Conservation (phyloP, 2,888 invertebrate genomes). For the Mythimna albipuncta region DNA sequence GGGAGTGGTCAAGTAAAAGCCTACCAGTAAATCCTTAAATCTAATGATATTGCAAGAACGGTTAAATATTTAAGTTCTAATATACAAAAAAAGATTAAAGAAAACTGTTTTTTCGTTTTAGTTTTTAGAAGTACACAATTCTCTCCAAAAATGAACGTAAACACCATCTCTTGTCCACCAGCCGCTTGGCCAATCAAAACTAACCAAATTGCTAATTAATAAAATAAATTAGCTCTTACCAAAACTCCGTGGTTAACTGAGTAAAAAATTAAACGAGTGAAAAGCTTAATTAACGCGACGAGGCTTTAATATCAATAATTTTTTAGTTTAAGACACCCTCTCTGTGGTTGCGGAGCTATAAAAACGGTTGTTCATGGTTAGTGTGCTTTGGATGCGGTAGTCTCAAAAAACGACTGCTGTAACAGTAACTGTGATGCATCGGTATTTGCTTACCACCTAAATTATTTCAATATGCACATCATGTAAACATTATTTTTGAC, state of each 20-base stretch:
- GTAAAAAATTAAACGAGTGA: slow-evolving; percentile 87
- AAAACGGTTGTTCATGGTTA: slow-evolving; percentile 55
- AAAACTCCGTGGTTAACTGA: slow-evolving; percentile 78
- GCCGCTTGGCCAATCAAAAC: slow-evolving; percentile 78
- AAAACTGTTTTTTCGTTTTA: no score
- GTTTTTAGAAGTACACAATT: no score
- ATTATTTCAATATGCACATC: no score
- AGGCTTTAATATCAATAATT: slow-evolving; percentile 87
- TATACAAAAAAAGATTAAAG: no score
- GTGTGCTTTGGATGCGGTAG: slow-evolving; percentile 55
- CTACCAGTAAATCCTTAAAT: no score
- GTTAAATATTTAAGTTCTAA: no score
- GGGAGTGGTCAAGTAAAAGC: no score
- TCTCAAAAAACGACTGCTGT: background rate
- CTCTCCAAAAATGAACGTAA: slow-evolving; percentile 12
- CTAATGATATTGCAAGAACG: no score
- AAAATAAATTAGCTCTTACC: slow-evolving; percentile 84
- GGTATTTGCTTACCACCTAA: background rate
- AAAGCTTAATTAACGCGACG: slow-evolving; percentile 88
- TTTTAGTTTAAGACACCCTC: slow-evolving; percentile 89
- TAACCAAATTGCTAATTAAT: slow-evolving; percentile 85
- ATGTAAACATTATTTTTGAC: no score
- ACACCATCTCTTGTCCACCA: slow-evolving; percentile 26
- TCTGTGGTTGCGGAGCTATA: slow-evolving; percentile 65
- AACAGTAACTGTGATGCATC: background rate